Evolutionary conservation across 2,797 vertebrate genomes (phyloP), one percentile per base, ranked within the genome.

Genomic region (Brachyalestes nurse): DNA sequence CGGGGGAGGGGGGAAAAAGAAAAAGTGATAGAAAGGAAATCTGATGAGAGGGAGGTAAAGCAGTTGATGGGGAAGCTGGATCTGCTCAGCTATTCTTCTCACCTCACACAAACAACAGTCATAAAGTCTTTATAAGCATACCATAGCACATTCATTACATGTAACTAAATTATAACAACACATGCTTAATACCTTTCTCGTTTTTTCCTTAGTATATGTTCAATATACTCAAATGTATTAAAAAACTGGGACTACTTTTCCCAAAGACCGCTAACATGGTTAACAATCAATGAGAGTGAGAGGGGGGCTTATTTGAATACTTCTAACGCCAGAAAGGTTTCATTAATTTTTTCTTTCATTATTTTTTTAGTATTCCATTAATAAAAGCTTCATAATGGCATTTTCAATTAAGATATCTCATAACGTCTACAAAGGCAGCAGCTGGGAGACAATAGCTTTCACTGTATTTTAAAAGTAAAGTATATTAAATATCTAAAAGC

Each of bases 11-110:
- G 70, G 70, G 55, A 89, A 53, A 65, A 38, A 79, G 77, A 67
- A 88, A 9, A 78, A 73, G 89, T 89, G 93, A 87, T 93, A 89
- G 92, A 93, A 94, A 72, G 53, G 21, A 90, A 88, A 86, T 87
- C 45, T 62, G 73, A 77, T 57, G 83, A 77, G 67, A 77, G 67
- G 70, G 40, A 73, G 51, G 89, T 66, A 85, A 81, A 86, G 82
- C 71, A 84, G 79, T 89, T 88, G 83, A 88, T 90, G 87, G 91
- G 88, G 87, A 91, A 89, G 90, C 90, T 87, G 86, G 83, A 90
- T 90, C 86, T 87, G 69, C 62, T 86, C 83, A 86, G 74, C 47
- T 60, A 73, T 49, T n/a, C 49, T 34, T 58, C 85, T 86, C 17
- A 80, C 42, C 14, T 60, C 60, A 61, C 17, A 67, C 70, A 28